phyloP scores from a whole-genome alignment of 2,113 vertebrate genomes.

The Scopus umbretta region DNA sequence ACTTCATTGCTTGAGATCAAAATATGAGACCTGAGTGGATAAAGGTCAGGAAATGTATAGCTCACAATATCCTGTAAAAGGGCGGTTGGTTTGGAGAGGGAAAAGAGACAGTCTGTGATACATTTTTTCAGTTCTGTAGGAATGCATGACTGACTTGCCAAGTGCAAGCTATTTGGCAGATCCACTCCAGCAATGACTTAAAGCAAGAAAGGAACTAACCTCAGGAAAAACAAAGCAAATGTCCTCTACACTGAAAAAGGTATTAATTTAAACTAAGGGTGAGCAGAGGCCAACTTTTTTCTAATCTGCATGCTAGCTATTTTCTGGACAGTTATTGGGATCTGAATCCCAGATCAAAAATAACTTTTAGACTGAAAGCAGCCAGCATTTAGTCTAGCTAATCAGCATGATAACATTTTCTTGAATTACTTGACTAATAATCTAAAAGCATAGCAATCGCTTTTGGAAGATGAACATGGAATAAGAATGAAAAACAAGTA shows the following conservation, averaged over 20 bases:
- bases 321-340: background rate
- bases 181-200: background rate
- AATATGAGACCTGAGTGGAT: background rate
- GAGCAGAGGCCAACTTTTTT: background rate
- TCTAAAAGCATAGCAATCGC: background rate
- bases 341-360: background rate
- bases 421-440: background rate
- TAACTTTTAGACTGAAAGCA: background rate
- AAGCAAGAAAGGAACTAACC: background rate
- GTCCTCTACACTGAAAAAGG: background rate
- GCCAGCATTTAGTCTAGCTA: background rate
- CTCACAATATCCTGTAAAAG: background rate
- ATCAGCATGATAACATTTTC: background rate
- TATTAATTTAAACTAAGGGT: background rate
- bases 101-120: background rate
- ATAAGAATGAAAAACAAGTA: background rate
- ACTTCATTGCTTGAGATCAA: background rate
- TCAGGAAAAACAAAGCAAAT: background rate
- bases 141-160: background rate
- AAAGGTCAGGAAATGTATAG: background rate
- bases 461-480: background rate
- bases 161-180: background rate
- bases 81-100: background rate
- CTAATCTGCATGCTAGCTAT: background rate
- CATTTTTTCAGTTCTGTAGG: background rate